Base-by-base conservation (phyloP, 2,888 invertebrate species). In the Taphrorychus bicolor region DNA sequence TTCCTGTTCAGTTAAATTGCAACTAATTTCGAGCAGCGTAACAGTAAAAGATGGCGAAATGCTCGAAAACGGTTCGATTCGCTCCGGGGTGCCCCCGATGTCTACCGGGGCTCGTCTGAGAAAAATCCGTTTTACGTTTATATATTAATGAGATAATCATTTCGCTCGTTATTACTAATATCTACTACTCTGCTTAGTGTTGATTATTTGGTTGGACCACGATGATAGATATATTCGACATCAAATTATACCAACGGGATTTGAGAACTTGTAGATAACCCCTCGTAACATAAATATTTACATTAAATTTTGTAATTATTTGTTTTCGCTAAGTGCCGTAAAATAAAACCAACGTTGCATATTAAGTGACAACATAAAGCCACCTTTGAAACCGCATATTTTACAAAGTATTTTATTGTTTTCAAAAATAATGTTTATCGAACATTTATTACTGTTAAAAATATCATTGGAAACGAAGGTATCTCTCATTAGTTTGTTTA, bases 31-130 rank as follows among this genome's bases (percentile, higher is more conserved):
- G 48, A 48, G 9, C 16, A 9, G 9, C n/a, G 51, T 51, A 51
- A 51, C 51, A n/a, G 51, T 51, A 51, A 51, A 51, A 51, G 11
- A 22, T 22, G 22, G 19, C 21, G 51, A 51, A 51, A 19, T 19
- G 51, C 18, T 51, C 14, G n/a, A 19, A 22, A 22, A 19, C 22
- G n/a, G 19, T 51, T 51, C 51, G 51, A 51, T 51, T 51, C 51
- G 22, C 51, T 51, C 11, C 21, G 18, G 14, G 19, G 22, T 14
- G 22, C 51, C 19, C 18, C 5, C 22, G 14, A 21, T 11, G 18
- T 51, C 45, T 16, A 14, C 45, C 45, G 14, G 45, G 17, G 17
- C 2, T 11, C 17, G 5, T 45, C 32, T 32, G 32, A 32, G 32
- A 45, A 45, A 17, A 45, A 45, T 45, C 17, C 9, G 32, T 32